These are phyloP conservation scores for Melipona beecheii DNA, from an alignment of 2,888 invertebrate species.

Conservation along the genomic window DNA sequence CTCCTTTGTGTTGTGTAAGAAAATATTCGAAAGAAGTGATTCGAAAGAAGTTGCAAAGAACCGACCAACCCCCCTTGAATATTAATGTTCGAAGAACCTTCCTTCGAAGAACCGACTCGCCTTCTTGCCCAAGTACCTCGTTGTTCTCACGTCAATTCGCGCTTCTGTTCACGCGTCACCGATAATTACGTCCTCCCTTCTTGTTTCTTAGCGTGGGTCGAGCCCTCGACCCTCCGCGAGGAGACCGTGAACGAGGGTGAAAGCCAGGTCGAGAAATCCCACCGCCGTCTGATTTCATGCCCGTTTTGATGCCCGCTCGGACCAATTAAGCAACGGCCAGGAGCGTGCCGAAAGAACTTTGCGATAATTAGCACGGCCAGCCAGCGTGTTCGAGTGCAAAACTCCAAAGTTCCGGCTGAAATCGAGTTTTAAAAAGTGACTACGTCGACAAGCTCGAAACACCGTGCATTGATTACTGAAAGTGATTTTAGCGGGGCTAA, in stretches of 20 bases:
- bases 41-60: not conserved
- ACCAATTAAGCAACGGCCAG: slow-evolving; percentile 45
- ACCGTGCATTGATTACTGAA: too few species aligned
- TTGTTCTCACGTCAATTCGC: slow-evolving; percentile 16
- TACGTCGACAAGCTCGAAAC: not conserved
- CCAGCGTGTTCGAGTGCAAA: slow-evolving; percentile 17
- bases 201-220: not conserved
- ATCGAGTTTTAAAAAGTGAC: slow-evolving; percentile 9
- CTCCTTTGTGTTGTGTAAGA: not conserved
- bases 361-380: slow-evolving; percentile 53
- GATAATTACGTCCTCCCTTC: slow-evolving; percentile 25
- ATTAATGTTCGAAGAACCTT: not conserved
- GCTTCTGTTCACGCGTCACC: slow-evolving; percentile 12
- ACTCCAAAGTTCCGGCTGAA: slow-evolving; percentile 15
- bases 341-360: slow-evolving; percentile 20
- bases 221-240: not conserved
- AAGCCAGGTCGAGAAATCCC: slow-evolving; percentile 24
- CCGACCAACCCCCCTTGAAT: not conserved
- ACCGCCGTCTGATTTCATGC: slow-evolving; percentile 36
- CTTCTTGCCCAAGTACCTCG: slow-evolving; percentile 17
- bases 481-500: too few species aligned
- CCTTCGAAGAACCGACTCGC: not conserved
- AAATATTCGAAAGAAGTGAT: not conserved
- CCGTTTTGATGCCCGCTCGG: slow-evolving; percentile 40
- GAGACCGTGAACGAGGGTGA: slow-evolving; percentile 14